phyloP scores from a whole-genome alignment of 2,888 invertebrate species.

The Proisotoma minuta region DNA sequence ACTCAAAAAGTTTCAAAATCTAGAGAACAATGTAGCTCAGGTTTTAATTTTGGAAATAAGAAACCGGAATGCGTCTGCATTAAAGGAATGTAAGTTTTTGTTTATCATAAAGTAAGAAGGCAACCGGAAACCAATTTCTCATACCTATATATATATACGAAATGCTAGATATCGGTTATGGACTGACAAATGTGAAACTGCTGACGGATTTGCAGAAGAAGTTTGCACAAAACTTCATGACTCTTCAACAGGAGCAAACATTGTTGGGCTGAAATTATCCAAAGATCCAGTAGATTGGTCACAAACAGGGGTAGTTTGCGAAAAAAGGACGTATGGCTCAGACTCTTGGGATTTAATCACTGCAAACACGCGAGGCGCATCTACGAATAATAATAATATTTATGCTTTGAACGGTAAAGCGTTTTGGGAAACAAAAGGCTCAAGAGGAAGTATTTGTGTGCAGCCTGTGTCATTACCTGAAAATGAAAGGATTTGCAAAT shows the following conservation, averaged over 20 bases:
- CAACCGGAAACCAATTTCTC: background rate
- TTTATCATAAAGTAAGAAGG: background rate
- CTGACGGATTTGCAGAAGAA: constrained; percentile 39
- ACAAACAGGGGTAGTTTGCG: constrained; percentile 28
- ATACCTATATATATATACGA: constrained; percentile 1
- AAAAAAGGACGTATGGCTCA: constrained; percentile 13
- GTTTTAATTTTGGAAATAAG: constrained; percentile 26
- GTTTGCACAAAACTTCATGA: constrained; percentile 38
- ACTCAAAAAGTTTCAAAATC: constrained; percentile 13
- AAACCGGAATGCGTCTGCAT: constrained; percentile 38
- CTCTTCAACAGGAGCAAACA: constrained; percentile 14
- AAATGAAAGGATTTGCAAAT: constrained; percentile 28
- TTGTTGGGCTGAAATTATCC: constrained; percentile 33
- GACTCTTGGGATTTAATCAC: constrained; percentile 24
- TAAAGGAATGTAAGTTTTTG: constrained; percentile 36
- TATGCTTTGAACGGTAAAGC: constrained; percentile 31
- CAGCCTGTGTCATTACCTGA: constrained; percentile 19
- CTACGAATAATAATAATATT: constrained; percentile 20
- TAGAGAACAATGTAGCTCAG: constrained; percentile 26
- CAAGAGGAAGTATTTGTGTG: constrained; percentile 27
- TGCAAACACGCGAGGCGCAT: constrained; percentile 14
- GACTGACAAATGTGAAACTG: constrained; percentile 37
- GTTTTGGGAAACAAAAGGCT: constrained; percentile 8
- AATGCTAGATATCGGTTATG: constrained; percentile 41
- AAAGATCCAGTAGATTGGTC: constrained; percentile 29